Evolutionary conservation across 2,797 vertebrate genomes (phyloP), one percentile per base, ranked within the genome.

Genomic region (Lagorchestes hirsutus): DNA sequence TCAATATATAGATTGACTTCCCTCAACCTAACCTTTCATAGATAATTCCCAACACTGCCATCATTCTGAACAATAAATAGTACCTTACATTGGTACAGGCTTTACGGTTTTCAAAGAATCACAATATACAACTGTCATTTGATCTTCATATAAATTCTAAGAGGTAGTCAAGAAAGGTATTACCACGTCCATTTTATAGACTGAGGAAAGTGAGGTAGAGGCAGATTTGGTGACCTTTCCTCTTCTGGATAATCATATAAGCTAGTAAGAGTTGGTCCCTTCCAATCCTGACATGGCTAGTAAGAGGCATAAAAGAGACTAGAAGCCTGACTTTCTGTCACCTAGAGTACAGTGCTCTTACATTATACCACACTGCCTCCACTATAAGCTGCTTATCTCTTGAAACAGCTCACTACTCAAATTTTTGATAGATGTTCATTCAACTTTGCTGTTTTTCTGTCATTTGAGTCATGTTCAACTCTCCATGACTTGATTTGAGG

Each of bases 391-490:
- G 96, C 31, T 91, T 96, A 57, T 29, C 54, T 93, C 67, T 93
- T 52, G 93, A 67, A 96, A 94, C 50, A 31, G 93, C 40, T 56
- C 67, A 96, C 52, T 93, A 94, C 18, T 91, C 2, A n/a, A 59
- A 97, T 94, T 91, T 82, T 92, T 94, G 96, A 97, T 93, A 95
- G 93, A 97, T 92, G 34, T 40, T 96, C 93, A 95, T 59, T 57
- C 58, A 95, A 82, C 94, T 93, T 91, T 91, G 90, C 92, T 95
- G 97, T 22, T 96, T 91, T 82, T 82, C 18, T 10, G 22, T 82
- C 67, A 95, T 90, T 92, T 97, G 95, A 96, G 54, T 90, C 40
- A 46, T 10, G 74, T 82, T 31, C 40, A 27, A 46, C 74, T 82
- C 74, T 46, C 27, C 40, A 10, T 46, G 40, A 82, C 8, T 18